Percentiles rank a stretch among this genome's conserved stretches.
These are phyloP conservation scores for Colletes collaris DNA, from an alignment of 2,888 invertebrate genomes.

Conservation along the genomic window DNA sequence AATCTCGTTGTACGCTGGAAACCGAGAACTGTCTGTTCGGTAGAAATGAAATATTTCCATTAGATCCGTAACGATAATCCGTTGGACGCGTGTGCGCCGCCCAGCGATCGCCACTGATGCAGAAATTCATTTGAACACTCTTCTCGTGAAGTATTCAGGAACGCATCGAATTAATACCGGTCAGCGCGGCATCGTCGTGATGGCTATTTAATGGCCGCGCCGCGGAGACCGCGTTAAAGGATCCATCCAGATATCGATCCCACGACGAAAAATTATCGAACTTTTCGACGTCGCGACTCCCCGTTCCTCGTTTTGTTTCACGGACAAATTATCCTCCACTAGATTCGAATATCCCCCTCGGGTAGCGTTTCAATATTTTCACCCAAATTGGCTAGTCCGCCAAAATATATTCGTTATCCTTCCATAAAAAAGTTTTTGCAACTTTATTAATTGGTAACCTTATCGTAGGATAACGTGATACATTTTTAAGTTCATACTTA, in stretches of 20 bases:
- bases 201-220: constrained; percentile 57
- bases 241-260: constrained; percentile 27
- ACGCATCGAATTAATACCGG: constrained; percentile 67
- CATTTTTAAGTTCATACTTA: no score
- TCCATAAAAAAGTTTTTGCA: no score
- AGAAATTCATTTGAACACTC: constrained; percentile 65
- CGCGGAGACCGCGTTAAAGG: constrained; percentile 7
- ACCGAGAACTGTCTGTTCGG: constrained; percentile 19
- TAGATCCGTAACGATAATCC: constrained; percentile 62
- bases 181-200: constrained; percentile 48
- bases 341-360: no score
- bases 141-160: constrained; percentile 68
- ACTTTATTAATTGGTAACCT: no score
- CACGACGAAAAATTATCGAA: constrained; percentile 13
- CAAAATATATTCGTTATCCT: no score
- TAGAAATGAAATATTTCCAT: constrained; percentile 69
- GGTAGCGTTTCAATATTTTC: no score
- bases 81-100: constrained; percentile 39
- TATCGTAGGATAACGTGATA: no score
- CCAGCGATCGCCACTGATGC: constrained; percentile 55
- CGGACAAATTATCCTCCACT: no score
- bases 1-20: constrained; percentile 10
- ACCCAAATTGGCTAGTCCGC: no score
- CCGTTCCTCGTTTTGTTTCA: no score
- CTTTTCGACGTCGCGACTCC: background rate